phyloP scores from a whole-genome alignment of 2,888 invertebrate genomes.

The Drosophila antonietae region DNA sequence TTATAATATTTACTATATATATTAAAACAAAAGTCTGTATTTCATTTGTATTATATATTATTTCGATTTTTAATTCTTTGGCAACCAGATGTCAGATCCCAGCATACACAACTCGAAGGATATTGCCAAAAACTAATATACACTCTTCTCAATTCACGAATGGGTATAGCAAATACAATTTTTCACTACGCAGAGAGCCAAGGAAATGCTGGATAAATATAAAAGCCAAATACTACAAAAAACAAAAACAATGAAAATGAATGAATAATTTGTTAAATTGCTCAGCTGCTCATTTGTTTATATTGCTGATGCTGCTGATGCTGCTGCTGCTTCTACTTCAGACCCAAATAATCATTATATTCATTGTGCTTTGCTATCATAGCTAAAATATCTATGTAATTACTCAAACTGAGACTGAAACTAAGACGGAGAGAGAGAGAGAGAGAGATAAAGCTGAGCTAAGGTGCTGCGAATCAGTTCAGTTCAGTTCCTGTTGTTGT shows the following conservation, averaged over 20 bases:
- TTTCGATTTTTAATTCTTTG: too few relatives aligned
- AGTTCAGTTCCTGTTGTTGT: background rate
- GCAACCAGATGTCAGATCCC: too few relatives aligned
- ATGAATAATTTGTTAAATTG: conserved; percentile 63
- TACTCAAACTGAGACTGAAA: conserved; percentile 13
- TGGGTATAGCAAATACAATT: conserved; percentile 8
- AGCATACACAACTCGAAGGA: background rate
- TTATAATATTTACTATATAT: too few relatives aligned
- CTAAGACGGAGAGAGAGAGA: conserved; percentile 1
- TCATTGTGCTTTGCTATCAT: conserved; percentile 16
- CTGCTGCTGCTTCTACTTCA: background rate
- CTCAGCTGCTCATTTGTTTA: conserved; percentile 39
- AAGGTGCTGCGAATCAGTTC: conserved; percentile 20
- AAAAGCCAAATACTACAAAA: conserved; percentile 8
- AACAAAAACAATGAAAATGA: conserved; percentile 63
- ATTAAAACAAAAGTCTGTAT: too few relatives aligned
- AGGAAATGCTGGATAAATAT: conserved; percentile 6
- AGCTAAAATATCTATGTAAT: conserved; percentile 26
- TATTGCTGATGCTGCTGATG: background rate
- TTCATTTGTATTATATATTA: too few relatives aligned
- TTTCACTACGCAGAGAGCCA: conserved; percentile 19
- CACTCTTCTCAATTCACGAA: background rate
- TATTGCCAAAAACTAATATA: background rate
- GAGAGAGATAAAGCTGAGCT: conserved; percentile 1
- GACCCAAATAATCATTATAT: conserved; percentile 25